Base-by-base conservation (phyloP, 2,888 invertebrate species). In the Carabus problematicus region DNA sequence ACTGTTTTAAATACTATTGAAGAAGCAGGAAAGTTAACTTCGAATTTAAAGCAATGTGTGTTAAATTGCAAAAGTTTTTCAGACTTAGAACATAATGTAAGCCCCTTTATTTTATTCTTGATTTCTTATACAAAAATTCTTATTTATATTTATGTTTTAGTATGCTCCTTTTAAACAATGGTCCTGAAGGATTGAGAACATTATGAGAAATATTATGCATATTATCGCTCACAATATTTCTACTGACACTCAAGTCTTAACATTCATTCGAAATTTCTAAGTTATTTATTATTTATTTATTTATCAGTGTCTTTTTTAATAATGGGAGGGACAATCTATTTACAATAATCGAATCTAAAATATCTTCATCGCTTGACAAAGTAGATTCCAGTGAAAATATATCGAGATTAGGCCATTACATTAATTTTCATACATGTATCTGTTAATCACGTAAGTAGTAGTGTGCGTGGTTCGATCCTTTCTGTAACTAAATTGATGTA, bases 161-260 rank as follows among this genome's bases (percentile, higher is more conserved):
- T 92, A 92, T 85, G 90, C 93, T 0, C 92, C 95, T 4, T 90
- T 89, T 75, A 96, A 95, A 81, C 87, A 90, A 19, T 49, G 55
- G 78, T 4, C 82, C 84, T 66, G 85, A 86, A 63, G 85, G 88
- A 72, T 74, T 87, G 73, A 18, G 82, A 83, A 84, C 83, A 8
- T 72, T 85, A 19, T 85, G 86, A 3, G 88, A 90, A 92, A 94
- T 52, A 82, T 95, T 6, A 86, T 90, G 63, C 89, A 94, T 78
- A 91, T 95, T 71, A 86, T 95, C 69, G 92, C 94, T 42, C 92
- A 95, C 76, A 84, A 89, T 61, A 90, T 96, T 67, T 88, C 90
- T 73, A 95, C 94, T 77, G 89, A 95, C 79, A 86, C 89, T 70
- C 86, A 87, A 49, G 86, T 92, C 9, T 83, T 95, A 70, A 88